Evolutionary conservation across 2,797 vertebrate species (phyloP).

Genomic region (Varecia variegata): DNA sequence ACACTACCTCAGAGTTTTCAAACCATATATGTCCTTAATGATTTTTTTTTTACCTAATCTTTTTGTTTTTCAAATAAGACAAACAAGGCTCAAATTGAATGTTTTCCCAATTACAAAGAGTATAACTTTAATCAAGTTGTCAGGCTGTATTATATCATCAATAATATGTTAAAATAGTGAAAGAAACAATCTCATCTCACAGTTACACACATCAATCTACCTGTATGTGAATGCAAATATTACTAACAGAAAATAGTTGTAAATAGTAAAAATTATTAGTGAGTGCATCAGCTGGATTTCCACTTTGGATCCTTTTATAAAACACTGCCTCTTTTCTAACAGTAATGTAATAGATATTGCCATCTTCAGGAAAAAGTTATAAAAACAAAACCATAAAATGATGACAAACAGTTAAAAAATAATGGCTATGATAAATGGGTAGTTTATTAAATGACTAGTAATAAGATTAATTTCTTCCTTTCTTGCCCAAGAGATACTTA

Average conservation of each 20-base stretch:
- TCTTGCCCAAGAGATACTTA: constrained; percentile 91
- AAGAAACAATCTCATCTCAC: not conserved
- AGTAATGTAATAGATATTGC: not conserved
- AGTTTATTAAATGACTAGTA: constrained; percentile 88
- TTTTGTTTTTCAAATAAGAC: constrained; percentile 11
- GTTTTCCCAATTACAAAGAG: not conserved
- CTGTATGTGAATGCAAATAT: not conserved
- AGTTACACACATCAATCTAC: not conserved
- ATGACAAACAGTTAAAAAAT: constrained; percentile 74
- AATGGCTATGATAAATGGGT: constrained; percentile 87
- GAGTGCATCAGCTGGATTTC: not conserved
- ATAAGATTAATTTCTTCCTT: constrained; percentile 87
- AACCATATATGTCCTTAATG: not conserved
- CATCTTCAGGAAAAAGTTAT: constrained; percentile 59
- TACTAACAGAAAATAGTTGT: not conserved
- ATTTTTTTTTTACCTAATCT: not conserved
- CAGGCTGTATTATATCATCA: not conserved
- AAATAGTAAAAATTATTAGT: not conserved
- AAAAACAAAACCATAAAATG: constrained; percentile 73
- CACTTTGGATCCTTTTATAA: not conserved
- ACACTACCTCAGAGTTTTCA: not conserved
- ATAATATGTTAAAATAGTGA: not conserved
- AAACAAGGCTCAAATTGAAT: not conserved
- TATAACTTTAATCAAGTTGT: not conserved
- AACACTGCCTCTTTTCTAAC: not conserved